Conservation (phyloP, 2,888 invertebrate species). For the Yponomeuta plumbellus region DNA sequence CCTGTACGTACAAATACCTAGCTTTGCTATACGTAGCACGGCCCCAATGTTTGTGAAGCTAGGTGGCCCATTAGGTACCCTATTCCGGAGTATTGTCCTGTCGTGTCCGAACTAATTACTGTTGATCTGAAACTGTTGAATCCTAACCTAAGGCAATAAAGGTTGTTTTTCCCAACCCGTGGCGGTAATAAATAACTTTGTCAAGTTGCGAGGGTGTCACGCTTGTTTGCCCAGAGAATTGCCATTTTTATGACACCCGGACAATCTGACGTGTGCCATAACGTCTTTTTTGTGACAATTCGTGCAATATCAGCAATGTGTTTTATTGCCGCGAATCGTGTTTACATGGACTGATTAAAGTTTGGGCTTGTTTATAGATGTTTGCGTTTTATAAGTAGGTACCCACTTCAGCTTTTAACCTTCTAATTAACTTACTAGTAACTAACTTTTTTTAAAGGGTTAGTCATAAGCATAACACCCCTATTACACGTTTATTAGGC, state of each 20-base stretch:
- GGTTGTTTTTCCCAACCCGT: neutral
- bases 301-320: conserved; percentile 4
- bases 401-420: too few relatives aligned
- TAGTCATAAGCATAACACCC: neutral
- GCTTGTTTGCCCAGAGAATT: conserved; percentile 47
- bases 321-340: conserved; percentile 5
- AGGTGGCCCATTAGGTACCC: neutral
- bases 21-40: neutral
- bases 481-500: neutral
- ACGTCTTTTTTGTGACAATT: conserved; percentile 23
- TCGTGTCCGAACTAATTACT: neutral
- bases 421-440: too few relatives aligned
- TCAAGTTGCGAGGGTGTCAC: conserved; percentile 12
- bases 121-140: neutral
- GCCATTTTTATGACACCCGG: conserved; percentile 50
- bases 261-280: conserved; percentile 35
- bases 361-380: neutral
- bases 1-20: neutral
- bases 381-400: neutral
- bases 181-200: neutral
- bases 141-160: neutral
- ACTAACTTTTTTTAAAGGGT: neutral
- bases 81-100: neutral
- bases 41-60: neutral
- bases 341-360: neutral